These are phyloP conservation scores for Blastobasis lacticolella DNA, from an alignment of 2,888 invertebrate species.

Conservation along the genomic window DNA sequence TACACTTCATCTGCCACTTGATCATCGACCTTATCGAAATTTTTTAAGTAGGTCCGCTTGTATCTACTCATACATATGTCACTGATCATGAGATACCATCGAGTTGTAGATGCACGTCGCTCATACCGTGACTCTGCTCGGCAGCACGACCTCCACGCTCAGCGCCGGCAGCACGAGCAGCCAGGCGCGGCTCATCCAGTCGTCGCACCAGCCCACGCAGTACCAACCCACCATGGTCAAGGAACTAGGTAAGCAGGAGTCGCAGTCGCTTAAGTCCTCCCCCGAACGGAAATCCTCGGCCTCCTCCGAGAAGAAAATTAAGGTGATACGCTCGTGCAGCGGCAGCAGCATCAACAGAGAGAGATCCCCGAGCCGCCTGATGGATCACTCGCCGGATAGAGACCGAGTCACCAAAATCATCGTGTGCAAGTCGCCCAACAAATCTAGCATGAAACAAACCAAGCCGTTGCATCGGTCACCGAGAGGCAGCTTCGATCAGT, in stretches of 20 bases:
- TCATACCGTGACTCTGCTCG: slow-evolving; percentile 21
- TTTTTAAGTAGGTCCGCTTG: slow-evolving; percentile 42
- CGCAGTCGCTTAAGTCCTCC: slow-evolving; percentile 68
- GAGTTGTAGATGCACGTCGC: not conserved
- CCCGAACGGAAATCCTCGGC: slow-evolving; percentile 51
- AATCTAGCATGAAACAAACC: slow-evolving; percentile 60
- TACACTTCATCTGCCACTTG: slow-evolving; percentile 21
- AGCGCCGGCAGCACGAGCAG: slow-evolving; percentile 95
- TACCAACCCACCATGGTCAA: slow-evolving; percentile 92
- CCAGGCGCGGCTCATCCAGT: slow-evolving; percentile 93
- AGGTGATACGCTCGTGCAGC: slow-evolving; percentile 72
- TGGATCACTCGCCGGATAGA: slow-evolving; percentile 50
- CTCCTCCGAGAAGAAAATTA: slow-evolving; percentile 51
- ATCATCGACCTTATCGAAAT: slow-evolving; percentile 21
- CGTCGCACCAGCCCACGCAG: slow-evolving; percentile 93
- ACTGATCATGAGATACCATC: slow-evolving; percentile 8
- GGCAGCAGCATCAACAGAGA: slow-evolving; percentile 64
- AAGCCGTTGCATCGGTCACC: slow-evolving; percentile 65
- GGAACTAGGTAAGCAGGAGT: slow-evolving; percentile 88
- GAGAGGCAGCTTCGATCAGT: slow-evolving; percentile 68
- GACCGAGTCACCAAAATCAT: slow-evolving; percentile 68
- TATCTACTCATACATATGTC: slow-evolving; percentile 62
- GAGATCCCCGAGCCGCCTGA: slow-evolving; percentile 51
- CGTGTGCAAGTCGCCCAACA: slow-evolving; percentile 67
- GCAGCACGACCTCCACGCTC: slow-evolving; percentile 93